phyloP scores from a whole-genome alignment of 1,140 invertebrate species.

The Caenorhabditis latens region DNA sequence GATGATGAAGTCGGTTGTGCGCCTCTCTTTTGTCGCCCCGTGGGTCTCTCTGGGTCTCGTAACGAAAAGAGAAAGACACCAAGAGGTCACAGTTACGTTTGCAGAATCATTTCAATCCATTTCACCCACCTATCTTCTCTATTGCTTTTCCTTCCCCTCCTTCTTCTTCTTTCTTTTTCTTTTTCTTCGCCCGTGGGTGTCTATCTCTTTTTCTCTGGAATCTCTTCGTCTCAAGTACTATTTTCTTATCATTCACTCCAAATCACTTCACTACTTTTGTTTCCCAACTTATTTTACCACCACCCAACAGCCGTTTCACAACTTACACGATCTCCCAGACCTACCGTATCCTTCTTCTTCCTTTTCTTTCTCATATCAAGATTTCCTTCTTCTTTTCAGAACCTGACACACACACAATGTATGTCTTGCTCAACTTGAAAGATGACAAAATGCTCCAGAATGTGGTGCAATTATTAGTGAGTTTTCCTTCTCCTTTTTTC shows the following conservation, averaged over 20 bases:
- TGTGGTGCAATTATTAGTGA: conserved; percentile 37
- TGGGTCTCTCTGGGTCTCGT: not conserved
- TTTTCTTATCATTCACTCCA: not conserved
- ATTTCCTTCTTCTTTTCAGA: not conserved
- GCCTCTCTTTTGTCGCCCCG: not conserved
- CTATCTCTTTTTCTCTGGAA: not conserved
- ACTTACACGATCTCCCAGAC: not conserved
- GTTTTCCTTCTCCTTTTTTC: not conserved
- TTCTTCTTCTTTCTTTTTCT: not conserved
- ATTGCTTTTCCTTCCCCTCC: not conserved
- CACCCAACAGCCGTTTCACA: not conserved
- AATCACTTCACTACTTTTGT: not conserved
- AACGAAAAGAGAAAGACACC: conserved; percentile 5
- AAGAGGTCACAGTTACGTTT: conserved; percentile 28
- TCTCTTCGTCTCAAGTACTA: not conserved
- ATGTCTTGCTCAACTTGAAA: conserved; percentile 53
- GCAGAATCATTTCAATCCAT: conserved; percentile 1
- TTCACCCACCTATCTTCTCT: not conserved
- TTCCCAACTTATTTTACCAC: not conserved
- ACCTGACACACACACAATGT: conserved; percentile 38
- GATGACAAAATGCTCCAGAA: conserved; percentile 46
- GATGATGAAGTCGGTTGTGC: conserved; percentile 9
- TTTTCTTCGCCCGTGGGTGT: not conserved
- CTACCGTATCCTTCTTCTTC: not conserved
- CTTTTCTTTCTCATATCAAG: not conserved